phyloP scores from a whole-genome alignment of 2,797 vertebrate species.

The Phrynocephalus forsythii region DNA sequence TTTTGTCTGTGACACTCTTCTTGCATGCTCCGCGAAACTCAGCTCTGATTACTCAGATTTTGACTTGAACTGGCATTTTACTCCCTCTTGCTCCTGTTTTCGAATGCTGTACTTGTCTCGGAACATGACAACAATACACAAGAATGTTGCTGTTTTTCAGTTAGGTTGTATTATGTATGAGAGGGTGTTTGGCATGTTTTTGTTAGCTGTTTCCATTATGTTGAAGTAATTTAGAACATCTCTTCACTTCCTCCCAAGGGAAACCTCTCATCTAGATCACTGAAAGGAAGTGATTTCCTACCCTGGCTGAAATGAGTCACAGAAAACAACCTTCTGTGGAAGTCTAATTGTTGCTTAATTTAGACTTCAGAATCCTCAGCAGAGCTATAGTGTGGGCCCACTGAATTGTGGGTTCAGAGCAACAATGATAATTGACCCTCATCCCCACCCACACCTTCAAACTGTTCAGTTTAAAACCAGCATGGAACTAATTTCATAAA shows the following conservation, averaged over 20 bases:
- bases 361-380: constrained; percentile 70
- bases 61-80: too few relatives aligned
- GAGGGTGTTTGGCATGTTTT: constrained; percentile 50
- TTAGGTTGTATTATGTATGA: constrained; percentile 39
- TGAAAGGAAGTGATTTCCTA: constrained; percentile 73
- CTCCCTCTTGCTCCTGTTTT: too few relatives aligned
- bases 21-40: too few relatives aligned
- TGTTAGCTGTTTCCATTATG: constrained; percentile 65
- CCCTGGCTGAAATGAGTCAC: constrained; percentile 74
- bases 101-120: too few relatives aligned
- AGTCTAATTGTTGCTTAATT: constrained; percentile 72
- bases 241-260: constrained; percentile 68
- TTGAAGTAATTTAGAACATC: constrained; percentile 68
- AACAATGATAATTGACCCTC: constrained; percentile 9
- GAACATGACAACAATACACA: background rate
- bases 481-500: constrained; percentile 2
- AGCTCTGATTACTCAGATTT: too few relatives aligned
- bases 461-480: background rate
- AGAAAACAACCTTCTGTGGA: constrained; percentile 71
- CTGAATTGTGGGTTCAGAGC: constrained; percentile 48
- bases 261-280: constrained; percentile 69
- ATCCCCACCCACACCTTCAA: background rate
- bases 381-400: constrained; percentile 57
- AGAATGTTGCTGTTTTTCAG: background rate
- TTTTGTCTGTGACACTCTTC: too few relatives aligned